Conservation (phyloP, 2,888 invertebrate species). For the Machimus rusticus region DNA sequence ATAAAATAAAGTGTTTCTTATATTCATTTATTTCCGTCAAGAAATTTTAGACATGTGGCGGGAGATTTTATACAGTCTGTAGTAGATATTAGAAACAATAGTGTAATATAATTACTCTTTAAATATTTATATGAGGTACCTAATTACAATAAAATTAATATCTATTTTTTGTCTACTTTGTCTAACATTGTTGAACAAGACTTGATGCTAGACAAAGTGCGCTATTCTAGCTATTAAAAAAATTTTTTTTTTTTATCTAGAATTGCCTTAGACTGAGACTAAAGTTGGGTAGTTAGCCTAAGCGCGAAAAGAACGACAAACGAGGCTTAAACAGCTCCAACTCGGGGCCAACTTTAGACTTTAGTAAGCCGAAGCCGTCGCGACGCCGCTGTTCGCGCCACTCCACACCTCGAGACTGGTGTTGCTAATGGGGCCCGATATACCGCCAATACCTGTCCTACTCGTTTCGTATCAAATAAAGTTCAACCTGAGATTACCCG, state of each 20-base stretch:
- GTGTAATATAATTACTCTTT: too few species aligned
- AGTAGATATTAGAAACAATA: too few species aligned
- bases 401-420: background rate
- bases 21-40: background rate
- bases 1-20: background rate
- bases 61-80: too few species aligned
- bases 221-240: background rate
- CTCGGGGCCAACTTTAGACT: background rate
- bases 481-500: too few species aligned
- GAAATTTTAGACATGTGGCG: background rate
- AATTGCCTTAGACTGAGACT: background rate
- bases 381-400: background rate
- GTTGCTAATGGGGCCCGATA: too few species aligned
- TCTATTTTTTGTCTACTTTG: too few species aligned
- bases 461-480: too few species aligned
- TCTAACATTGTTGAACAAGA: too few species aligned
- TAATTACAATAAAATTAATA: too few species aligned
- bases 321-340: background rate
- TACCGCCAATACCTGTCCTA: background rate
- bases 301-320: background rate
- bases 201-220: too few species aligned
- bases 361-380: background rate
- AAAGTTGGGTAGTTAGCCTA: background rate
- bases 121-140: too few species aligned
- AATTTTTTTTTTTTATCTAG: background rate